Conservation (phyloP, 2,797 vertebrate species). For the Epinephelus coioides region DNA sequence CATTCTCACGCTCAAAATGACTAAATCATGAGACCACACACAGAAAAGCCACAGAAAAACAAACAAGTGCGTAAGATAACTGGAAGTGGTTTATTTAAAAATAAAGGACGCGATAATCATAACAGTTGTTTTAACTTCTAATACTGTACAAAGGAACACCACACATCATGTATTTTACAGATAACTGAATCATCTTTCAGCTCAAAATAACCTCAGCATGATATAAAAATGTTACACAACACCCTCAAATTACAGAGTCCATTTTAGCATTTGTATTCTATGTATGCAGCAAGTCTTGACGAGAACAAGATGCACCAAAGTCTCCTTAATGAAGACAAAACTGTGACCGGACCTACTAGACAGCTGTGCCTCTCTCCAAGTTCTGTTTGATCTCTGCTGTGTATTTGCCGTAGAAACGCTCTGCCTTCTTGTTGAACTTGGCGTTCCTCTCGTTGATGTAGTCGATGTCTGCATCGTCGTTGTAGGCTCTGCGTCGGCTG, state of each 20-base stretch:
- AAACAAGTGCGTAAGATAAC: conserved; percentile 49
- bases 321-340: background rate
- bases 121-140: conserved; percentile 16
- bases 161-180: conserved; percentile 9
- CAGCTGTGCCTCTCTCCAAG: conserved; percentile 96
- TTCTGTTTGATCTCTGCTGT: conserved; percentile 99
- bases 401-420: conserved; percentile 98
- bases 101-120: conserved; percentile 5
- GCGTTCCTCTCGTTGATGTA: conserved; percentile 99
- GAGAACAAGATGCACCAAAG: background rate
- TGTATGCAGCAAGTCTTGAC: background rate
- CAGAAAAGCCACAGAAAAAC: conserved; percentile 44
- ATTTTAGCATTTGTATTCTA: conserved; percentile 3
- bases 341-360: conserved; percentile 79
- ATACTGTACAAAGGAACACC: conserved; percentile 52
- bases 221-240: conserved; percentile 7
- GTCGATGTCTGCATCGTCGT: conserved; percentile 96
- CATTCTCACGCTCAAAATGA: conserved; percentile 67
- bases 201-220: background rate
- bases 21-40: conserved; percentile 65
- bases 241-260: background rate
- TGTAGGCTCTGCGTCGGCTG: conserved; percentile 94
- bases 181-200: background rate
- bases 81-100: conserved; percentile 73
- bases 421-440: conserved; percentile 99